phyloP scores from a whole-genome alignment of 2,888 invertebrate species.

The Sthenelais limicola region DNA sequence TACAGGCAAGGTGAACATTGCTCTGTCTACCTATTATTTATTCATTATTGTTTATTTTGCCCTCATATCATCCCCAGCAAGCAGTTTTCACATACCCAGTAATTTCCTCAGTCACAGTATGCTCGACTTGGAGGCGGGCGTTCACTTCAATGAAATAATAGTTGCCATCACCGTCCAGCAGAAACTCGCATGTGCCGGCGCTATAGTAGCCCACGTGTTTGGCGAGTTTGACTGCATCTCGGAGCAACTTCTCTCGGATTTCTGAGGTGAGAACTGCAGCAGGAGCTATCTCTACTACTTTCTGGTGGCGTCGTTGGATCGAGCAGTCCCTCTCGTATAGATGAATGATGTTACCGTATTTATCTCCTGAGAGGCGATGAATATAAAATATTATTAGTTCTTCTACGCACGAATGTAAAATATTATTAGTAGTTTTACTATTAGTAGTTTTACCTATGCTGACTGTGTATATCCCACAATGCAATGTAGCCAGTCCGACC shows the following conservation, averaged over 20 bases:
- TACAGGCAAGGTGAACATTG: no score
- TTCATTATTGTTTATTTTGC: no score
- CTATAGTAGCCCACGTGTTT: constrained; percentile 94
- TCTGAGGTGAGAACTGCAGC: constrained; percentile 87
- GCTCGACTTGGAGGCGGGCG: constrained; percentile 97
- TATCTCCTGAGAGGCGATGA: constrained; percentile 77
- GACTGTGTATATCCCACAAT: no score
- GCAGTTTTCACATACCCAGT: constrained; percentile 79
- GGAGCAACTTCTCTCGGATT: constrained; percentile 86
- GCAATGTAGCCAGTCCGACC: no score
- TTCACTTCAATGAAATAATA: constrained; percentile 97
- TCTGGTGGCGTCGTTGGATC: constrained; percentile 97
- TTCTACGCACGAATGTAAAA: no score
- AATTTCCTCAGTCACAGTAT: constrained; percentile 98
- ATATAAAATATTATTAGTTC: neutral
- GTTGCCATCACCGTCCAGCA: constrained; percentile 92
- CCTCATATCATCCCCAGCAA: no score
- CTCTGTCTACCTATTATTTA: no score
- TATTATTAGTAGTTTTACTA: no score
- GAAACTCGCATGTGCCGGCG: constrained; percentile 98
- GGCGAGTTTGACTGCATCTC: constrained; percentile 90
- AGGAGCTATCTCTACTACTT: constrained; percentile 98
- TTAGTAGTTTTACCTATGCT: no score
- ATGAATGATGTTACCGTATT: constrained; percentile 95
- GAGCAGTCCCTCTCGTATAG: constrained; percentile 97